Evolutionary conservation across 1,140 invertebrate species (phyloP).

Genomic region (Gerris buenoi): DNA sequence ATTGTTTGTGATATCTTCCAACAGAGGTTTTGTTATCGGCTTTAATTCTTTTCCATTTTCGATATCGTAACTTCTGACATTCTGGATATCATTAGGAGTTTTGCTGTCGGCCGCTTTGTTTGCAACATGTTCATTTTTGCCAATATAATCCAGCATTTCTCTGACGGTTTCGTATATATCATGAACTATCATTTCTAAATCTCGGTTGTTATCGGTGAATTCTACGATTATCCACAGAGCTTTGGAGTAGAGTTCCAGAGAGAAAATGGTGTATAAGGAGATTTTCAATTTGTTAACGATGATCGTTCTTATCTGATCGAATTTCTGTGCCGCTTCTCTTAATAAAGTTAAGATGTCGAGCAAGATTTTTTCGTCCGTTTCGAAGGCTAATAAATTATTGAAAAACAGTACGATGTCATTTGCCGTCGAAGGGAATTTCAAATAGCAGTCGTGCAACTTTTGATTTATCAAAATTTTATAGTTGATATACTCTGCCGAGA

Average conservation of each 20-base stretch:
- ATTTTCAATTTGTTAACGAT: slow-evolving; percentile 71
- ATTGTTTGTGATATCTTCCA: too few species aligned
- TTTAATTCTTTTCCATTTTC: too few species aligned
- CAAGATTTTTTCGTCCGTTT: slow-evolving; percentile 83
- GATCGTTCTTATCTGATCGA: slow-evolving; percentile 58
- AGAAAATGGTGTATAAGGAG: slow-evolving; percentile 64
- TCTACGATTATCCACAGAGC: slow-evolving; percentile 97
- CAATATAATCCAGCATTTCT: slow-evolving; percentile 69
- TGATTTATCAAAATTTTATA: slow-evolving; percentile 89
- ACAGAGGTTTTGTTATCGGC: too few species aligned
- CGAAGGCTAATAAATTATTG: slow-evolving; percentile 79
- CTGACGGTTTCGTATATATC: slow-evolving; percentile 61
- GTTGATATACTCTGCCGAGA: slow-evolving; percentile 76
- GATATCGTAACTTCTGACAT: too few species aligned
- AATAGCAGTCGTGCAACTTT: slow-evolving; percentile 85
- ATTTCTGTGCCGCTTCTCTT: slow-evolving; percentile 83
- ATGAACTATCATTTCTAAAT: slow-evolving; percentile 64
- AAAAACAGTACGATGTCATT: slow-evolving; percentile 82
- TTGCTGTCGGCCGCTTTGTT: slow-evolving; percentile 37
- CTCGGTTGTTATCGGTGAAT: slow-evolving; percentile 62
- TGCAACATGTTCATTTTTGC: slow-evolving; percentile 44
- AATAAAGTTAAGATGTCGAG: slow-evolving; percentile 88
- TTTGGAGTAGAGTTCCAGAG: slow-evolving; percentile 72
- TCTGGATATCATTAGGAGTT: too few species aligned
- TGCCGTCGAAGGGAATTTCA: slow-evolving; percentile 95